Evolutionary conservation across 2,797 vertebrate species (phyloP).

Genomic region (Pipistrellus pipistrellus): DNA sequence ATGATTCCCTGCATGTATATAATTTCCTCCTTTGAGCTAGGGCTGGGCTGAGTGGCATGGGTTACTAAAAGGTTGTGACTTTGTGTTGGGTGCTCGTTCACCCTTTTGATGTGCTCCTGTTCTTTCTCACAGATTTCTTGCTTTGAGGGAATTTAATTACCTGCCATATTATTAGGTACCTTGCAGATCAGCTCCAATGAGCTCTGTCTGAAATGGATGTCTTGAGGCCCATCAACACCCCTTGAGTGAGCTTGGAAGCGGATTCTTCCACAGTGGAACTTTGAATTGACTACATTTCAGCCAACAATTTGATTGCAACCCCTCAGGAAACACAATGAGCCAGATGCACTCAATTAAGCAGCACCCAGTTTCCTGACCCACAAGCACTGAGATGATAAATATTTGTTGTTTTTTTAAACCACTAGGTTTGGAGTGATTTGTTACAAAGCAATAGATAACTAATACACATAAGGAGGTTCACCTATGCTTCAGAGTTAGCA

Average conservation of each 20-base stretch:
- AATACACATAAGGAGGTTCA: neutral
- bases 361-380: neutral
- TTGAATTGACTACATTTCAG: neutral
- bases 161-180: neutral
- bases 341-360: neutral
- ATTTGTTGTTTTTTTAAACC: neutral
- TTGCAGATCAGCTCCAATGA: neutral
- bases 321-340: neutral
- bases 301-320: neutral
- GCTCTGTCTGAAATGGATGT: neutral
- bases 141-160: neutral
- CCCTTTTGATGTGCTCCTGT: neutral
- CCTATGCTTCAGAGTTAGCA: neutral
- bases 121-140: neutral
- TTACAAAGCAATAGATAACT: neutral
- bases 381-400: constrained; percentile 25
- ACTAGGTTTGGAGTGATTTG: neutral
- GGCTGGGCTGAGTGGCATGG: neutral
- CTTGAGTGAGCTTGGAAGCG: neutral
- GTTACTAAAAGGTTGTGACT: neutral
- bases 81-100: neutral
- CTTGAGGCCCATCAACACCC: neutral
- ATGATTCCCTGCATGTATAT: rapidly evolving
- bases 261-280: neutral
- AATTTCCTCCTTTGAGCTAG: neutral